Base-by-base conservation (phyloP, 37 sponge, comb jelly and placozoan species). In the Lycopodina hypogea region DNA sequence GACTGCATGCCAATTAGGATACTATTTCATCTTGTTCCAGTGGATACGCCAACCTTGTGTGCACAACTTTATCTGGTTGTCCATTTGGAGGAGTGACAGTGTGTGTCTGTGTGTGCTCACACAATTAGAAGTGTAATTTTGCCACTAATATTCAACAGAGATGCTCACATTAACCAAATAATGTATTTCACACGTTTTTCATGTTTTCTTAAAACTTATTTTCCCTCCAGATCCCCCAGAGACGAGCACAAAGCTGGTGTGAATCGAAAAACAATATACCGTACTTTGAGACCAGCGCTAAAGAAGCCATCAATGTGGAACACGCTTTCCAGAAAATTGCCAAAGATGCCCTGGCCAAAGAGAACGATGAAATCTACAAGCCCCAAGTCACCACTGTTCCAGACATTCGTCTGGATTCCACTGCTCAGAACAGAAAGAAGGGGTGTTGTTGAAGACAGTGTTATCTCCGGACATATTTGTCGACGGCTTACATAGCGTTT, bases 271-370 rank as follows among this genome's bases (percentile, higher is more conserved):
- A 96, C 81, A 92, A 98, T 89, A 96, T 98, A 71, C 99, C 99
- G 19, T 98, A 96, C 78, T 93, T 96, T 77, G 99, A 98, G 64
- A 96, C 99, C 42, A 96, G 96, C 65, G 99, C 99, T 21, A 98
- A 98, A 62, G 99, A 98, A 63, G 96, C 96, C 17, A 89, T 93
- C 78, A 98, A 98, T 78, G 99, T 98, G 23, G 99, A 98, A 77
- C 94, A 90, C 28, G 99, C 99, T 17, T 98, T 98, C 76, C 92
- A 96, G 59, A 85, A 88, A 39, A 93, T 96, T 52, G 94, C 99
- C 21, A 85, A 88, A 50, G 93, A 93, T 51, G 99, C 99, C 19
- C 81, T 98, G 40, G 87, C 78, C 56, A 92, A 96, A 60, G 96
- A 93, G 73, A 83, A 84, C 39, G 92, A 92, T 23, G 89, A 88